These are phyloP conservation scores for Ormia ochracea DNA, from an alignment of 2,888 invertebrate genomes.

Conservation along the genomic window DNA sequence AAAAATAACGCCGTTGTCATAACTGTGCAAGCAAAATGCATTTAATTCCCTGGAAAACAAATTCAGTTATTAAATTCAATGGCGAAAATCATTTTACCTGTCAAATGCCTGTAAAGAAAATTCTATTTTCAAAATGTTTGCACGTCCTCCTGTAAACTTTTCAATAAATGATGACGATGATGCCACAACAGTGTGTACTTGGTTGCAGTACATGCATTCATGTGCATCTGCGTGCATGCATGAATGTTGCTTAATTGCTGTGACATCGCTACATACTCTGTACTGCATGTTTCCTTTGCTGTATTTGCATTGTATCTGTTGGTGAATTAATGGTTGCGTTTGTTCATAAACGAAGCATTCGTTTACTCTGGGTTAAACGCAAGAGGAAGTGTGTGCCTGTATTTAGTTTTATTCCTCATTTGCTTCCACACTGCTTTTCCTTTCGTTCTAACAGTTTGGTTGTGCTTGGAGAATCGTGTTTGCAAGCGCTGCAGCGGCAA, in stretches of 20 bases:
- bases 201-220: neutral
- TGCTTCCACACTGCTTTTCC: neutral
- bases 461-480: neutral
- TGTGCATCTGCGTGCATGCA: neutral
- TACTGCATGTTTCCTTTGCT: neutral
- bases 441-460: neutral
- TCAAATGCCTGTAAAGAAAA: neutral
- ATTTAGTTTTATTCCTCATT: neutral
- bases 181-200: neutral
- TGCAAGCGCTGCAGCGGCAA: neutral
- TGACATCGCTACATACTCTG: neutral
- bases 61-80: too few species aligned
- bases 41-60: too few species aligned
- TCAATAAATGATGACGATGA: too few species aligned
- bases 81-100: too few species aligned
- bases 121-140: neutral
- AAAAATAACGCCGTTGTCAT: neutral
- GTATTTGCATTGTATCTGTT: neutral
- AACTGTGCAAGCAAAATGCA: neutral
- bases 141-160: neutral
- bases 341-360: neutral
- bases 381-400: slow-evolving; percentile 13
- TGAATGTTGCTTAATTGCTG: slow-evolving; percentile 1
- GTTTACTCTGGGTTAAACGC: neutral
- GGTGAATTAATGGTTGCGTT: neutral